Base-by-base conservation (phyloP, 2,797 vertebrate species). In the Acomys russatus region DNA sequence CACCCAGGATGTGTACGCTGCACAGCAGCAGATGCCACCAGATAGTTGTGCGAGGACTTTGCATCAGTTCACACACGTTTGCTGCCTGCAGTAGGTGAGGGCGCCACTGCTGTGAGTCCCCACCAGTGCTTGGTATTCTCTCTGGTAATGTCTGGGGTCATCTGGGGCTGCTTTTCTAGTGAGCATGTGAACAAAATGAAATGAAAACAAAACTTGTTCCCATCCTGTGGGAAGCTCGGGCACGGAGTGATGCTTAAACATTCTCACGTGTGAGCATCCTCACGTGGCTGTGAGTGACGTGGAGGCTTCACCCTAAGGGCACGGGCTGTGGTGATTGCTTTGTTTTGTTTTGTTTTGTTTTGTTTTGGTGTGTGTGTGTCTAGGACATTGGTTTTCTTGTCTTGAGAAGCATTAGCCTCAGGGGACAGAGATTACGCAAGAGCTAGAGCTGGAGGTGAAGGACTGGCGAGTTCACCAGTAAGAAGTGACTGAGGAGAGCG, bases 121-220 rank as follows among this genome's bases (percentile, higher is more conserved):
- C 77, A 74, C 30, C 12, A 78, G 70, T 18, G 25, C 73, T 83
- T 88, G 91, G 2, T 49, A 25, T 92, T 96, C 84, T 83, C 28
- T 61, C 11, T 17, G 51, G 76, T 44, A 44, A 71, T 76, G 61
- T 89, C 77, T 22, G 78, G 78, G 68, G 89, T 94, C 89, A 89
- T 54, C 90, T 88, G 77, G 91, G 87, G 94, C 90, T 90, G 76
- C 59, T 30, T 93, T 78, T 78, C 71, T 86, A 88, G 38, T 83
- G 74, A 96, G 54, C 61, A 80, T 22, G 15, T 94, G 96, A 87
- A 61, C 94, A 68, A 88, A 95, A 84, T 77, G 88, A 97, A 95
- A 93, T 84, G 92, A 92, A 96, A 95, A 94, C 56, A 94, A 88
- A 97, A 77, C 78, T 80, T 54, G 78, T 66, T 91, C 74, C 61